Percentiles rank a stretch among this genome's conserved stretches.
Conservation (phyloP, 30 jellyfish, hydroid and myxozoan genomes). For the Nemopilema nomurai region DNA sequence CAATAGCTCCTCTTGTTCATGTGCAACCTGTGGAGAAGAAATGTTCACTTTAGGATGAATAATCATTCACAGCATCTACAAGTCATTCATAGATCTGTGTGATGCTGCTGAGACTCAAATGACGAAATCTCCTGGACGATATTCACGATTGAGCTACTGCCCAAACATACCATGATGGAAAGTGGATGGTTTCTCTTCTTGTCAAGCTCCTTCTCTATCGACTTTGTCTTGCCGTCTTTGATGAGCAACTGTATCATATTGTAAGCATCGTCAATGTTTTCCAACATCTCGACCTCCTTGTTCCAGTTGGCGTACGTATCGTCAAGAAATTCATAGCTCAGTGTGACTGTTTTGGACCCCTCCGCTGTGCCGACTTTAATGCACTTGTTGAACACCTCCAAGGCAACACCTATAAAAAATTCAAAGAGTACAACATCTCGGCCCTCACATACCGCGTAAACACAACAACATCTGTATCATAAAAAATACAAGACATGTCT, state of each 20-base stretch:
- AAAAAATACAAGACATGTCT: no score
- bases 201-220: constrained; percentile 28
- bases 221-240: background rate
- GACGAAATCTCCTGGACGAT: no score
- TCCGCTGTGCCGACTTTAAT: constrained; percentile 4
- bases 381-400: constrained; percentile 52
- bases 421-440: background rate
- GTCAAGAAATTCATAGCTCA: constrained; percentile 57
- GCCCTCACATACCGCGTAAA: background rate
- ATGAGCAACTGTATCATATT: background rate
- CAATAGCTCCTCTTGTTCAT: constrained; percentile 52
- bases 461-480: background rate
- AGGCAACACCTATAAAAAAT: constrained; percentile 33
- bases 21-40: constrained; percentile 39
- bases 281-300: constrained; percentile 14
- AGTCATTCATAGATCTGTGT: no score
- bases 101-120: no score
- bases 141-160: no score
- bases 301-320: constrained; percentile 69
- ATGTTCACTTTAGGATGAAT: background rate
- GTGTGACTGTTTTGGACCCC: constrained; percentile 6
- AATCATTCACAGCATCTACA: background rate
- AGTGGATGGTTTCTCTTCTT: constrained; percentile 56
- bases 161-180: constrained; percentile 58
- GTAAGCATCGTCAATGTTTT: background rate